phyloP scores from a whole-genome alignment of 2,888 invertebrate species.

The Xylota segnis region DNA sequence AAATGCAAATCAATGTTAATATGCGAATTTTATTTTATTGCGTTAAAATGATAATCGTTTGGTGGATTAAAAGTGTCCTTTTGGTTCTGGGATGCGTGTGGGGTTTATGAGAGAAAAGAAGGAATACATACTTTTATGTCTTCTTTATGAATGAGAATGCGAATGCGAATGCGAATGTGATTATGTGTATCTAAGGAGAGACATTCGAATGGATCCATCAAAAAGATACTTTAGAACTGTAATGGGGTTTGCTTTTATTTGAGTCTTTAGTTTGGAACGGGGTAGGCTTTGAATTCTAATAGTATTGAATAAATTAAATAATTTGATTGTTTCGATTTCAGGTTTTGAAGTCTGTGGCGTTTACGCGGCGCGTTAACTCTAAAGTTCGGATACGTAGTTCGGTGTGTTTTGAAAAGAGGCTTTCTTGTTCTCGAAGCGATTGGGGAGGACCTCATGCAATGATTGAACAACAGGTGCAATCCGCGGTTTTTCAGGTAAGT shows the following conservation, averaged over 20 bases:
- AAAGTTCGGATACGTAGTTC: neutral
- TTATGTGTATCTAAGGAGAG: neutral
- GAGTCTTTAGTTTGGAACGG: neutral
- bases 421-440: neutral
- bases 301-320: neutral
- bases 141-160: slow-evolving; percentile 62
- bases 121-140: slow-evolving; percentile 64
- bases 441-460: neutral
- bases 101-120: slow-evolving; percentile 4
- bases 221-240: neutral
- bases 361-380: neutral
- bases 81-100: neutral
- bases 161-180: slow-evolving; percentile 50
- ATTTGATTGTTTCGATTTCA: slow-evolving; percentile 7
- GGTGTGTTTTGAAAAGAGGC: neutral
- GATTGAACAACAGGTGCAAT: neutral
- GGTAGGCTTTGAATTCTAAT: neutral
- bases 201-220: slow-evolving; percentile 21
- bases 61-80: slow-evolving; percentile 45
- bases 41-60: slow-evolving; percentile 69
- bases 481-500: neutral
- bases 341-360: neutral
- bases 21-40: slow-evolving; percentile 71
- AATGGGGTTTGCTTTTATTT: slow-evolving; percentile 16
- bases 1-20: slow-evolving; percentile 75